Evolutionary conservation across 2,113 vertebrate species (phyloP).

Genomic region (Smithornis capensis): DNA sequence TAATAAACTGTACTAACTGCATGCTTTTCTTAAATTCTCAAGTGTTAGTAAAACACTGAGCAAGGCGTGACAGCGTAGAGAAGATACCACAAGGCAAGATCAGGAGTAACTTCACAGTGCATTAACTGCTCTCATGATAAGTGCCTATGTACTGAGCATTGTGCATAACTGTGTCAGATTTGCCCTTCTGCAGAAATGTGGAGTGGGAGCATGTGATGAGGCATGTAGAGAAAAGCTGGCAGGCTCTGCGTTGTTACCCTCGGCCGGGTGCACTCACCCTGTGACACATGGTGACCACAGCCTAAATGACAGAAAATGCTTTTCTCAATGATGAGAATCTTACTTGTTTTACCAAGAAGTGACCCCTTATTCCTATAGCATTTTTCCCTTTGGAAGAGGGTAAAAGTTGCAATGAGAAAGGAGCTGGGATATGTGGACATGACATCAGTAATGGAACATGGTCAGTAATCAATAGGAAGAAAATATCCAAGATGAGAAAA

Average conservation of each 20-base stretch:
- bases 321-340: not conserved
- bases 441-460: not conserved
- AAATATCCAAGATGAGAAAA: not conserved
- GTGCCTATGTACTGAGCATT: not conserved
- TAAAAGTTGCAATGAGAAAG: not conserved
- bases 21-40: not conserved
- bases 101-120: not conserved
- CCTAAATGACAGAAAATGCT: not conserved
- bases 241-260: not conserved
- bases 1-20: not conserved
- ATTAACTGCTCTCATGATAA: not conserved
- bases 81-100: not conserved
- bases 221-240: not conserved
- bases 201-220: not conserved
- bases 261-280: not conserved
- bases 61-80: not conserved
- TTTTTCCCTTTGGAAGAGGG: not conserved
- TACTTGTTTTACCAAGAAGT: not conserved
- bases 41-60: not conserved
- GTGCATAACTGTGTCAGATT: not conserved
- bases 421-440: not conserved
- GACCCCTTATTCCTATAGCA: not conserved
- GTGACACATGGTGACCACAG: not conserved
- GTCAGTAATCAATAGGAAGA: not conserved
- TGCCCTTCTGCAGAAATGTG: not conserved